A percentile compares a stretch with the other conserved stretches of the same genome.
phyloP scores from a whole-genome alignment of 2,888 invertebrate genomes.

The Lasius platythorax region DNA sequence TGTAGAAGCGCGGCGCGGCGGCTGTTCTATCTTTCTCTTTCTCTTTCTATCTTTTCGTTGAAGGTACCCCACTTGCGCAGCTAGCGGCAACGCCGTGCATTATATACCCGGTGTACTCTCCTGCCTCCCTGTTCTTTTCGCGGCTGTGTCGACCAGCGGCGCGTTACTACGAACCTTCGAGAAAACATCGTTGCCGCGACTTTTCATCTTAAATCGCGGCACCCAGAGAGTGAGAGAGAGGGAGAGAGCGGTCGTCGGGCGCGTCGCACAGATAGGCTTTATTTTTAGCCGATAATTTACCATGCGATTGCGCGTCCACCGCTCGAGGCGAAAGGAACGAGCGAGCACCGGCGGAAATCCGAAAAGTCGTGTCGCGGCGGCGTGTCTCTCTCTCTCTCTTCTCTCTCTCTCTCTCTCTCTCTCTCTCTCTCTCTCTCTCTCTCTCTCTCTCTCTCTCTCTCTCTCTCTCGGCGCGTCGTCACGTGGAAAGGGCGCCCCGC shows the following conservation, averaged over 20 bases:
- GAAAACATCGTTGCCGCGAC: slow-evolving; percentile 80
- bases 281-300: slow-evolving; percentile 72
- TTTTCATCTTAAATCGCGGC: slow-evolving; percentile 76
- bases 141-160: slow-evolving; percentile 64
- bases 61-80: slow-evolving; percentile 72
- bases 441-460: not conserved
- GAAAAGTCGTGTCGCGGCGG: slow-evolving; percentile 40
- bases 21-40: slow-evolving; percentile 41
- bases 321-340: slow-evolving; percentile 28
- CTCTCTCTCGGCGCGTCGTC: slow-evolving; percentile 49
- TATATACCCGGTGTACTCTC: slow-evolving; percentile 75
- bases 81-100: slow-evolving; percentile 76
- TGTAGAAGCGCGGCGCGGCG: not conserved
- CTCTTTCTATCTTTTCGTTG: slow-evolving; percentile 43
- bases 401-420: no score
- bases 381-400: no score
- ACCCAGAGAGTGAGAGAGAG: not conserved
- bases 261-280: slow-evolving; percentile 47
- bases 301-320: slow-evolving; percentile 30
- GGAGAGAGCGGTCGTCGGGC: slow-evolving; percentile 19
- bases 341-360: slow-evolving; percentile 16
- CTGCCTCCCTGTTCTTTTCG: slow-evolving; percentile 73
- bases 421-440: not conserved
- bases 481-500: slow-evolving; percentile 64
- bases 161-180: slow-evolving; percentile 81